Evolutionary conservation across 2,888 invertebrate species (phyloP), one percentile per base, ranked within the genome.

Genomic region (Lithosia quadra): DNA sequence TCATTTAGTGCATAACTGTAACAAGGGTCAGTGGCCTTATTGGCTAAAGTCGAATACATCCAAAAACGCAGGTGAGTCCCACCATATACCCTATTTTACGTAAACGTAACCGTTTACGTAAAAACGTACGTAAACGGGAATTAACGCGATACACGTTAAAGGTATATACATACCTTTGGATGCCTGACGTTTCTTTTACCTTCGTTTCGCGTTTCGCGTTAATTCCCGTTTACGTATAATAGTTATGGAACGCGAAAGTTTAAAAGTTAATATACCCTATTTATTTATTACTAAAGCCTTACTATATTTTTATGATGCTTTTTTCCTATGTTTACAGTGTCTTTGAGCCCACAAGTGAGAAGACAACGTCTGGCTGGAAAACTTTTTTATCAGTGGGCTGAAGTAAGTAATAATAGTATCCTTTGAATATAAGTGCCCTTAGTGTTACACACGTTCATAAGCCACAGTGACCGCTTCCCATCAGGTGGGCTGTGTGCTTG

Each of bases 351-450:
- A 2, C 95, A 93, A 78, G 75, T 95, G 22, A 87, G 92, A 36
- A 84, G 92, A 65, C 92, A 94, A 90, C 95, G 99, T 69, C 96
- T 98, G 11, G 99, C 99, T 28, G 99, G 99, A 0, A 98, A 99
- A 93, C 97, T 99, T 95, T 99, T 99, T 90, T 99, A 99, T 88
- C 98, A 98, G 86, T 99, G 99, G 99, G 99, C 98, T 60, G 98
- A 99, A 95, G 97, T 97, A 91, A 92, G 86, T 75, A 18, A 43
- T n/a, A 49, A n/a, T 15, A 15, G n/a, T 28, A 28, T 39, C 1
- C 43, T 43, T 43, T 18, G 2, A 18, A 43, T 43, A 7, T 18
- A 18, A n/a, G n/a, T n/a, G n/a, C n/a, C n/a, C n/a, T n/a, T n/a
- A n/a, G n/a, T n/a, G n/a, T n/a, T n/a, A n/a, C n/a, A n/a, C n/a